Evolutionary conservation across 2,888 invertebrate species (phyloP).

Genomic region (Eudemis profundana): DNA sequence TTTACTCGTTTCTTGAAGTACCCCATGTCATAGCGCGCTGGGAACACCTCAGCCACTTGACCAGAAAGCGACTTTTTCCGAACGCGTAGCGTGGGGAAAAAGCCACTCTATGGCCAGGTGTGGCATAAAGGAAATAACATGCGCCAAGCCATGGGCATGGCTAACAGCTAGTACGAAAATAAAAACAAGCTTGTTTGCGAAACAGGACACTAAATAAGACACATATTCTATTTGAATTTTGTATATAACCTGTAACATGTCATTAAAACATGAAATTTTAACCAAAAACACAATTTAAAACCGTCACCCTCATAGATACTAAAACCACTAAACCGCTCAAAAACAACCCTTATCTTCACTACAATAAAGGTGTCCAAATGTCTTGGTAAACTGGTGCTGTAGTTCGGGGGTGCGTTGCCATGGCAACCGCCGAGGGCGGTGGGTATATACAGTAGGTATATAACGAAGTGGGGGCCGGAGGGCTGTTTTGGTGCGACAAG

Average conservation of each 20-base stretch:
- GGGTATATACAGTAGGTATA: slow-evolving; percentile 13
- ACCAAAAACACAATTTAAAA: slow-evolving; percentile 34
- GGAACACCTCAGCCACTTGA: too few relatives aligned
- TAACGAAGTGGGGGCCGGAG: slow-evolving; percentile 18
- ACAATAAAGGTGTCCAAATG: background rate
- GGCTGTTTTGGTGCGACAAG: slow-evolving; percentile 5
- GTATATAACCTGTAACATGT: background rate
- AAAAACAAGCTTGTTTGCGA: too few relatives aligned
- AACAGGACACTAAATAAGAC: too few relatives aligned
- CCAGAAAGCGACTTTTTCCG: too few relatives aligned
- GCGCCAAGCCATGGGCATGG: too few relatives aligned
- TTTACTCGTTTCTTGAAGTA: too few relatives aligned
- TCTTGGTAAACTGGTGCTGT: background rate
- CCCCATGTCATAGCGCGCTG: too few relatives aligned
- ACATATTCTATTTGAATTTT: too few relatives aligned
- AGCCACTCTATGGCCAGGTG: too few relatives aligned
- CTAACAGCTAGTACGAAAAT: too few relatives aligned
- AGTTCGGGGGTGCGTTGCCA: slow-evolving; percentile 47
- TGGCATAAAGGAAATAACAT: too few relatives aligned
- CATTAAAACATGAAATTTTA: slow-evolving; percentile 33
- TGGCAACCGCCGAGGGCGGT: slow-evolving; percentile 50
- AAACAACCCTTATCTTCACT: background rate
- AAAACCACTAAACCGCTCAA: background rate
- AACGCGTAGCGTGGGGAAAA: too few relatives aligned
- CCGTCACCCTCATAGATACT: slow-evolving; percentile 12